Evolutionary conservation across 2,797 vertebrate species (phyloP).

Genomic region (Vultur gryphus): DNA sequence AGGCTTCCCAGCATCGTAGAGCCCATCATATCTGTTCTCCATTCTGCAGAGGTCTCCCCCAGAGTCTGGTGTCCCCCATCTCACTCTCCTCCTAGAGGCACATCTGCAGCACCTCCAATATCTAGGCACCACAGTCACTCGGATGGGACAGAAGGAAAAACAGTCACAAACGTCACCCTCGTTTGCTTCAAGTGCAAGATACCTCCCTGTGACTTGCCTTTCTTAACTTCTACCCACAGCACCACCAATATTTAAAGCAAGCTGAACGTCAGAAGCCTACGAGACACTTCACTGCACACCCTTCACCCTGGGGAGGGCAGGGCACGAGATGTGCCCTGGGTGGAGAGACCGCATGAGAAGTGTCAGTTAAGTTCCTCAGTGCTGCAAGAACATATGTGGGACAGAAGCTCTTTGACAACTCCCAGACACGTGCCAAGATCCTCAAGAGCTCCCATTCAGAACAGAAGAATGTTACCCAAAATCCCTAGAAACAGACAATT

Average conservation of each 20-base stretch:
- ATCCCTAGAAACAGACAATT: slow-evolving; percentile 30
- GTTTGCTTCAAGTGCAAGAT: not conserved
- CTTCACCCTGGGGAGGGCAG: not conserved
- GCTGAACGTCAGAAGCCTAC: not conserved
- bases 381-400: slow-evolving; percentile 33
- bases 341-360: not conserved
- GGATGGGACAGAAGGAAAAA: not conserved
- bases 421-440: slow-evolving; percentile 39
- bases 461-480: slow-evolving; percentile 18
- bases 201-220: not conserved
- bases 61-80: not conserved
- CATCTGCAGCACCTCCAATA: not conserved
- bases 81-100: not conserved
- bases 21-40: not conserved
- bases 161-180: not conserved
- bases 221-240: not conserved
- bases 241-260: not conserved
- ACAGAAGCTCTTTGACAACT: slow-evolving; percentile 49
- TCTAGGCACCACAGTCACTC: not conserved
- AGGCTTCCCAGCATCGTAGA: not conserved
- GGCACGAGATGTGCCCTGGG: too few relatives aligned
- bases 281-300: slow-evolving; percentile 11
- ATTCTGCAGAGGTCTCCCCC: not conserved
- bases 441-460: slow-evolving; percentile 42
- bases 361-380: not conserved